A percentile compares a stretch with the other conserved stretches of the same genome.
Evolutionary conservation across 1,140 invertebrate species (phyloP).

Genomic region (Plectrocnemia conspersa): DNA sequence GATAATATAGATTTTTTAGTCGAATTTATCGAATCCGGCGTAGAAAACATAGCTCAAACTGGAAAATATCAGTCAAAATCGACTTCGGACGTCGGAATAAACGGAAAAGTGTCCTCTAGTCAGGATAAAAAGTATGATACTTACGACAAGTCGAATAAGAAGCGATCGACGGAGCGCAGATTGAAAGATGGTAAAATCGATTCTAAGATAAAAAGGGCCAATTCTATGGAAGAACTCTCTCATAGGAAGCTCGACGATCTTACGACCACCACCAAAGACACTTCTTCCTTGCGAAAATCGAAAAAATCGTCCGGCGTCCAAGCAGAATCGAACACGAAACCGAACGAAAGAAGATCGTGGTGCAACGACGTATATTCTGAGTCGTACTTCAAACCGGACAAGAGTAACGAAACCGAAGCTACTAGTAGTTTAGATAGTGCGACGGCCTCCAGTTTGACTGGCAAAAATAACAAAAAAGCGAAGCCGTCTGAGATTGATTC

Average conservation of each 20-base stretch:
- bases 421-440: slow-evolving; percentile 14
- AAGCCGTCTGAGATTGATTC: slow-evolving; percentile 18
- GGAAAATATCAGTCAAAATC: slow-evolving; percentile 36
- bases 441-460: slow-evolving; percentile 41
- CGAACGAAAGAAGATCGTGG: slow-evolving; percentile 54
- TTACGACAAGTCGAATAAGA: slow-evolving; percentile 46
- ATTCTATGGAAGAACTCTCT: slow-evolving; percentile 67
- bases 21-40: slow-evolving; percentile 54
- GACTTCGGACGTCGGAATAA: slow-evolving; percentile 7
- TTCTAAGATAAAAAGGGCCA: slow-evolving; percentile 56
- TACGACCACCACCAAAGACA: slow-evolving; percentile 47
- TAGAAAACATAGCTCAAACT: slow-evolving; percentile 39
- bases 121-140: slow-evolving; percentile 45
- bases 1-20: too few species aligned
- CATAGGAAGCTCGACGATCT: slow-evolving; percentile 65
- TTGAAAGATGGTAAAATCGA: slow-evolving; percentile 44
- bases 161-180: slow-evolving; percentile 46
- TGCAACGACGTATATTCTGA: slow-evolving; percentile 55
- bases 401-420: slow-evolving; percentile 35
- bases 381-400: slow-evolving; percentile 44
- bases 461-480: slow-evolving; percentile 39
- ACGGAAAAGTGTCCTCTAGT: slow-evolving; percentile 30
- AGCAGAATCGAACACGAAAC: slow-evolving; percentile 35
- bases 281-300: slow-evolving; percentile 41
- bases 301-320: slow-evolving; percentile 45